Base-by-base conservation (phyloP, 2,797 vertebrate species). In the Astyanax mexicanus region DNA sequence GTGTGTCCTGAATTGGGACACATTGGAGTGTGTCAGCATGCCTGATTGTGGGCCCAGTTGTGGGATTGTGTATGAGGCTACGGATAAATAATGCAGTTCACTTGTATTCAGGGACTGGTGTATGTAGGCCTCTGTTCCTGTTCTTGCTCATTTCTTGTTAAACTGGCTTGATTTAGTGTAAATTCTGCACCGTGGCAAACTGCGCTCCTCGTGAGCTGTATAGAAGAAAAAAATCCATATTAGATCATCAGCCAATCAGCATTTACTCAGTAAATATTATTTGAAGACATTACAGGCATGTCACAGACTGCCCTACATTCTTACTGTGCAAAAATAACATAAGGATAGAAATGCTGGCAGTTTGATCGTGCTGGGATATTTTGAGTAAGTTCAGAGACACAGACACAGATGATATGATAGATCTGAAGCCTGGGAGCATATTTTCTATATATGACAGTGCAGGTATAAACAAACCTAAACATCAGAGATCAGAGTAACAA, bases 1-100 rank as follows among this genome's bases (percentile, higher is more conserved):
- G 27, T 45, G 19, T 62, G 62, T 66, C 40, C 62, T 66, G 42
- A 27, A 66, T 3, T 66, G 62, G 62, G 62, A 29, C 23, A 12
- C 7, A 25, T 38, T 37, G 1, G 10, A 42, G 54, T 58, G 47
- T 32, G 52, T 72, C n/a, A 45, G 17, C 6, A 40, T 44, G 29
- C 11, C 60, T 35, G 19, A 42, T 44, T 52, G 52, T 52, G 67
- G 21, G 27, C 23, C 9, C 12, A 29, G 23, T 66, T 45, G 6
- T 45, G 71, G 47, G 37, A 42, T 17, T 54, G 60, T 74, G 60
- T 29, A 15, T 60, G 25, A 49, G 57, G 29, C 21, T 64, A 32
- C 45, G 17, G 17, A 77, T 62, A 70, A 81, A 70, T 74, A 74
- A 65, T 81, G 70, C 74, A 74, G 49, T 44, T 40, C 21, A 13